Evolutionary conservation across 2,113 vertebrate genomes (phyloP).

Genomic region (Plestiodon gilberti): DNA sequence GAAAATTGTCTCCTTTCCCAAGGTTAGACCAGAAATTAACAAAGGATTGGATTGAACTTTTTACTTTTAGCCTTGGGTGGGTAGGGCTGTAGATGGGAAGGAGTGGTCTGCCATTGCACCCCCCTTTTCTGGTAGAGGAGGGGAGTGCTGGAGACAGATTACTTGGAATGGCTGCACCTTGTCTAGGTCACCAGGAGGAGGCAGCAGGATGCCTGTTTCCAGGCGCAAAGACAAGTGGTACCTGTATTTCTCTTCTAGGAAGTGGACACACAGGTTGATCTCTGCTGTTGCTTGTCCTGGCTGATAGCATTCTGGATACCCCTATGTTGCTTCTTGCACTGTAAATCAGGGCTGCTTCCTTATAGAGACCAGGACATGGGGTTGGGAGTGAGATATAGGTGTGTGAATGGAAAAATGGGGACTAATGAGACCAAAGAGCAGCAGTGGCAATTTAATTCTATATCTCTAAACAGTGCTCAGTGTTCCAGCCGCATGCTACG

Average conservation of each 20-base stretch:
- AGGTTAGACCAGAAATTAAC: background rate
- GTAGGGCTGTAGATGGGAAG: background rate
- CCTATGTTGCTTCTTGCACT: no score
- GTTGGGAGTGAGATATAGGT: background rate
- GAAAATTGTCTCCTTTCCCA: background rate
- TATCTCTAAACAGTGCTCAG: background rate
- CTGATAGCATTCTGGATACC: background rate
- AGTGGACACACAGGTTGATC: background rate
- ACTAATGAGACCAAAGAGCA: background rate
- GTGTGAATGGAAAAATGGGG: background rate
- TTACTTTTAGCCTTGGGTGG: background rate
- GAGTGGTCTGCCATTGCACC: background rate
- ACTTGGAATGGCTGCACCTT: background rate
- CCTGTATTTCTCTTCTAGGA: background rate
- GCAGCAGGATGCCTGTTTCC: background rate
- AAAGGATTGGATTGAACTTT: background rate
- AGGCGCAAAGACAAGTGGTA: background rate
- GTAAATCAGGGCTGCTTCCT: background rate
- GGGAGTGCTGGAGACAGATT: background rate
- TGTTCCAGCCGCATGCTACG: no score
- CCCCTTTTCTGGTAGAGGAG: background rate
- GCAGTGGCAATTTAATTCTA: background rate
- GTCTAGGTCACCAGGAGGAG: background rate
- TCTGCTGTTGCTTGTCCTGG: background rate
- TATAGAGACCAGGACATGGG: background rate